These are phyloP conservation scores for Pristionchus fissidentatus DNA, from an alignment of 2,888 invertebrate genomes.

Conservation along the genomic window DNA sequence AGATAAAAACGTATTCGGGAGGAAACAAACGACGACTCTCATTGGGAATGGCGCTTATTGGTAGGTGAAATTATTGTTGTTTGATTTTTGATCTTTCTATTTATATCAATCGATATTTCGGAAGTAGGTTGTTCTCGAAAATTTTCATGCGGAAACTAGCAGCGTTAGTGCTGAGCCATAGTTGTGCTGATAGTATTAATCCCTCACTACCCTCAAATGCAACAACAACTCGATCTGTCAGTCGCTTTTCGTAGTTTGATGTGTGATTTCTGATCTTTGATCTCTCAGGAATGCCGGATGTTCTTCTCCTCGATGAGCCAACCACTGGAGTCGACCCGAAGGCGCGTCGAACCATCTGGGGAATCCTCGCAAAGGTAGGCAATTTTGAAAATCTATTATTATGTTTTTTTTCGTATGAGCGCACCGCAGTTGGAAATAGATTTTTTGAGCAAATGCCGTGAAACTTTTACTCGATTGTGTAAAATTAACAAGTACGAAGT, in stretches of 20 bases:
- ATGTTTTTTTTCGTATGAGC: not conserved
- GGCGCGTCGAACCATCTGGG: conserved; percentile 65
- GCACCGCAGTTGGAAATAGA: not conserved
- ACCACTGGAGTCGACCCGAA: conserved; percentile 83
- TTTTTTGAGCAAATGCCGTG: no score
- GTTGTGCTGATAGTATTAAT: no score
- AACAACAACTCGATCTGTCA: no score
- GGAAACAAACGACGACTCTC: conserved; percentile 85
- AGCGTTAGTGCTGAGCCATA: no score
- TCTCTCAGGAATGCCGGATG: conserved; percentile 81
- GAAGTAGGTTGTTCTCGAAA: no score
- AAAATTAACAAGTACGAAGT: no score
- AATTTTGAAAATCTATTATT: not conserved
- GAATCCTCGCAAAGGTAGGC: conserved; percentile 56
- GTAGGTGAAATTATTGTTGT: conserved; percentile 70
- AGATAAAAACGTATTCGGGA: conserved; percentile 77
- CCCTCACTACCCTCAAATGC: no score
- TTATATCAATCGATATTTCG: not conserved
- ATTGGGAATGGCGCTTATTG: conserved; percentile 84
- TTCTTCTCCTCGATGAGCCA: conserved; percentile 77
- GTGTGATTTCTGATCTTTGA: conserved; percentile 6
- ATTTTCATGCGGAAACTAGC: no score
- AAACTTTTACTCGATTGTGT: no score
- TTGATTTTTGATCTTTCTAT: conserved; percentile 3
- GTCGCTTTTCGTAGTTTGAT: no score